Percentiles rank a stretch among this genome's conserved stretches.
Evolutionary conservation across 2,797 vertebrate genomes (phyloP).

Genomic region (Cirrhinus mrigala): DNA sequence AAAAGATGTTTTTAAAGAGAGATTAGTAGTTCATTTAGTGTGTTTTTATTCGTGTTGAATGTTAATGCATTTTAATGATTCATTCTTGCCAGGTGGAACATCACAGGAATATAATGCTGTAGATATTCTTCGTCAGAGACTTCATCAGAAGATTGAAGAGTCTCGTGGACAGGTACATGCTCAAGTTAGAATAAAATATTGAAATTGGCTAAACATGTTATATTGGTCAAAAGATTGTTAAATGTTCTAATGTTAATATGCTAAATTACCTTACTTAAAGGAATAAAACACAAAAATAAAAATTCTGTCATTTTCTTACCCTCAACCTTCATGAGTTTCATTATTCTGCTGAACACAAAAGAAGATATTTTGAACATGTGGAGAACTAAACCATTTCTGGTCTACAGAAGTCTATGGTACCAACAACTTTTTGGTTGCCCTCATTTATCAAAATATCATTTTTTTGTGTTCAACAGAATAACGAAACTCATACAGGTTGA

Average conservation of each 20-base stretch:
- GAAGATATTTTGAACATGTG: not conserved
- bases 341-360: not conserved
- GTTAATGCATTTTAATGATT: conserved; percentile 42
- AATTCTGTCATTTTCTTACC: not conserved
- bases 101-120: conserved; percentile 77
- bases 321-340: not conserved
- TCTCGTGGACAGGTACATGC: conserved; percentile 85
- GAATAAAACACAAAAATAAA: not conserved
- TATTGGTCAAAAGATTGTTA: not conserved
- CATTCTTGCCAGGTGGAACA: conserved; percentile 69
- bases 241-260: not conserved
- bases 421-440: not conserved
- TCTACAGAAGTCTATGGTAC: not conserved
- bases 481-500: not conserved
- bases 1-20: conserved; percentile 54
- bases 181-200: not conserved
- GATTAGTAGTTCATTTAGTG: not conserved
- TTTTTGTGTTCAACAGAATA: not conserved
- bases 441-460: not conserved
- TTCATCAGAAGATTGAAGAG: conserved; percentile 92
- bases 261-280: not conserved
- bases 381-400: not conserved
- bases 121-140: conserved; percentile 85
- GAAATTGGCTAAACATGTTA: not conserved
- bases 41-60: conserved; percentile 12